Percentiles rank a stretch among this genome's conserved stretches.
Evolutionary conservation across 2,113 vertebrate genomes (phyloP).

Genomic region (Ochotona princeps): DNA sequence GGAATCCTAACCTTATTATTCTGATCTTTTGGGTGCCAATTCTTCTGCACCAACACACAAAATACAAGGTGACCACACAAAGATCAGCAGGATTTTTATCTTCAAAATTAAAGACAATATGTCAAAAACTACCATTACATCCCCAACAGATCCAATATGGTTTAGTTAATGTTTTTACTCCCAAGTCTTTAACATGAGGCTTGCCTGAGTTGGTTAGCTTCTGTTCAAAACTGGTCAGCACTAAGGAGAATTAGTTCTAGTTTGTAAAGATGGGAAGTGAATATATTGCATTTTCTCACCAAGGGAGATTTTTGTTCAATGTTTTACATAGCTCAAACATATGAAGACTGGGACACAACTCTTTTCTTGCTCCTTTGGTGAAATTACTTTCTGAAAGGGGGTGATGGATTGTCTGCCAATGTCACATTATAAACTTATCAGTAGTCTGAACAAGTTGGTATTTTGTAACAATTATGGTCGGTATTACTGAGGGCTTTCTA

Average conservation of each 20-base stretch:
- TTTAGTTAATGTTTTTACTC: neutral
- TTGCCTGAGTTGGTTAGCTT: neutral
- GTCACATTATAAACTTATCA: constrained; percentile 2
- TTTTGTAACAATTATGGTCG: neutral
- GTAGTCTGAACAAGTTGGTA: neutral
- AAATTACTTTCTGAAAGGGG: neutral
- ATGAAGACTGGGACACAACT: constrained; percentile 8
- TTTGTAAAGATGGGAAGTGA: neutral
- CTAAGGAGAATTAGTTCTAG: constrained; percentile 35
- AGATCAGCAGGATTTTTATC: neutral
- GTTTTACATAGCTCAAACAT: neutral
- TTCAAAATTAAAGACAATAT: neutral
- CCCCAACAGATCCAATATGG: neutral
- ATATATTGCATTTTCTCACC: neutral
- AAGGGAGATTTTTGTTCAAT: constrained; percentile 6
- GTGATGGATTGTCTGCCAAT: neutral
- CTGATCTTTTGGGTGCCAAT: neutral
- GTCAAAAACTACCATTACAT: neutral
- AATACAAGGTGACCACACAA: neutral
- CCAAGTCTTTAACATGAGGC: neutral
- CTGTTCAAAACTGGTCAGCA: neutral
- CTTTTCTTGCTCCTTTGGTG: neutral
- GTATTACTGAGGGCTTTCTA: neutral
- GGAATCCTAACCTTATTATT: neutral
- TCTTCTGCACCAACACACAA: neutral